Conservation (phyloP, 2,888 invertebrate species). For the Metellina segmentata region DNA sequence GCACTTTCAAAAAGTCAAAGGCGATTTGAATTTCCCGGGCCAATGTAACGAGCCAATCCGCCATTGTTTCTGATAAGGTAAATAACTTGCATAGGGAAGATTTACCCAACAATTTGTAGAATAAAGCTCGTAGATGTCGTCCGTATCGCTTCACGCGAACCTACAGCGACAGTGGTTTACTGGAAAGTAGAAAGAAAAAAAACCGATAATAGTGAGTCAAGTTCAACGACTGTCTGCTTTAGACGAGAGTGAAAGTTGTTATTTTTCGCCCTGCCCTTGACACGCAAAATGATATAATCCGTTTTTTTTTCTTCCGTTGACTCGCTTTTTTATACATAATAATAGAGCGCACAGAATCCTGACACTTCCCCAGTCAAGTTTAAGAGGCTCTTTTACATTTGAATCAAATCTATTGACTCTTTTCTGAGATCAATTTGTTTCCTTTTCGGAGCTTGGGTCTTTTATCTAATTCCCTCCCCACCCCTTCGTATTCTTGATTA, state of each 20-base stretch:
- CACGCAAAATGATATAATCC: conserved; percentile 40
- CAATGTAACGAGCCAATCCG: no score
- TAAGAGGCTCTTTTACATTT: conserved; percentile 30
- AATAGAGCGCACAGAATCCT: conserved; percentile 41
- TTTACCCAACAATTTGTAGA: conserved; percentile 20
- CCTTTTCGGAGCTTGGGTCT: neutral
- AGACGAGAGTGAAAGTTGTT: conserved; percentile 25
- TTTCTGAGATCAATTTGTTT: neutral
- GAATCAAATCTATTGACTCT: conserved; percentile 4
- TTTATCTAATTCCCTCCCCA: conserved; percentile 5
- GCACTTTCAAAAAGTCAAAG: no score
- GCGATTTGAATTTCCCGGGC: no score
- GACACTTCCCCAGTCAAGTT: conserved; percentile 23
- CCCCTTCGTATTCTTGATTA: conserved; percentile 21
- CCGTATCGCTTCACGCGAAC: conserved; percentile 19
- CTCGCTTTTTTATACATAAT: conserved; percentile 39
- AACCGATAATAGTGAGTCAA: conserved; percentile 43
- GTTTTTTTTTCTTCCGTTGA: conserved; percentile 29
- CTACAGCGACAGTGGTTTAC: conserved; percentile 10
- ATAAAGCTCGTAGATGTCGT: conserved; percentile 6
- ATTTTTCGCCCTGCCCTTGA: conserved; percentile 50
- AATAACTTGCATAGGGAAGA: neutral
- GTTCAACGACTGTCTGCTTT: conserved; percentile 67
- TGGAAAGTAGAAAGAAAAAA: conserved; percentile 27
- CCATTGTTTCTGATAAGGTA: no score